These are phyloP conservation scores for Petrocephalus sullivani DNA, from an alignment of 2,797 vertebrate species.

Conservation along the genomic window DNA sequence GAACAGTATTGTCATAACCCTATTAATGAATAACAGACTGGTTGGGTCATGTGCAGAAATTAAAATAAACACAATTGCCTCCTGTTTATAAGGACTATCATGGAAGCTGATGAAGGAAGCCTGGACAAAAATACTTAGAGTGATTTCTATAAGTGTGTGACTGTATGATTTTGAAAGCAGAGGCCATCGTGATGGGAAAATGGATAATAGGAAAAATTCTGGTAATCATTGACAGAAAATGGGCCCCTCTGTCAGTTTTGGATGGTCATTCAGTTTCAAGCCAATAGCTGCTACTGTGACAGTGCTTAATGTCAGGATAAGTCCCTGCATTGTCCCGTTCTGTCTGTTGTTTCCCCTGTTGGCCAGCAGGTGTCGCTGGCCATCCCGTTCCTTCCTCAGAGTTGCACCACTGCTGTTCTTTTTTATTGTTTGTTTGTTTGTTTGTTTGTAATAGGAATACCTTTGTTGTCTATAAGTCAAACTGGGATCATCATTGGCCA, in stretches of 20 bases:
- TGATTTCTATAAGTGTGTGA: background rate
- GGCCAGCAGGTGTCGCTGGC: background rate
- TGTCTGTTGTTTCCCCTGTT: background rate
- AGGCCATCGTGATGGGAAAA: too few relatives aligned
- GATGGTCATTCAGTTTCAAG: background rate
- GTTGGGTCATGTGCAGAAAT: background rate
- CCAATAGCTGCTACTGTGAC: background rate
- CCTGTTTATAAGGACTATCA: background rate
- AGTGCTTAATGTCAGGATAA: background rate
- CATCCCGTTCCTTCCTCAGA: background rate
- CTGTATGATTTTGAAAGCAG: background rate
- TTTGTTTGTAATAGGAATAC: background rate
- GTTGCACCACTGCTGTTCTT: background rate
- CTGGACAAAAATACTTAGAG: background rate
- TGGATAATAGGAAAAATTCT: background rate
- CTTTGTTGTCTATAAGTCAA: background rate
- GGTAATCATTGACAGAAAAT: background rate
- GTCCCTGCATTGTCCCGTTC: background rate
- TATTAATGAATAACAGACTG: background rate
- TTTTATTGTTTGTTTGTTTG: too few relatives aligned
- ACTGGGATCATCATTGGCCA: background rate
- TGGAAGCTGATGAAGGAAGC: background rate
- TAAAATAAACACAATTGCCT: conserved; percentile 5
- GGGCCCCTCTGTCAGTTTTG: background rate
- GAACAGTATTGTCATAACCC: background rate